These are phyloP conservation scores for Alviniconcha marisindica DNA, from an alignment of 1,140 invertebrate species.

Conservation along the genomic window DNA sequence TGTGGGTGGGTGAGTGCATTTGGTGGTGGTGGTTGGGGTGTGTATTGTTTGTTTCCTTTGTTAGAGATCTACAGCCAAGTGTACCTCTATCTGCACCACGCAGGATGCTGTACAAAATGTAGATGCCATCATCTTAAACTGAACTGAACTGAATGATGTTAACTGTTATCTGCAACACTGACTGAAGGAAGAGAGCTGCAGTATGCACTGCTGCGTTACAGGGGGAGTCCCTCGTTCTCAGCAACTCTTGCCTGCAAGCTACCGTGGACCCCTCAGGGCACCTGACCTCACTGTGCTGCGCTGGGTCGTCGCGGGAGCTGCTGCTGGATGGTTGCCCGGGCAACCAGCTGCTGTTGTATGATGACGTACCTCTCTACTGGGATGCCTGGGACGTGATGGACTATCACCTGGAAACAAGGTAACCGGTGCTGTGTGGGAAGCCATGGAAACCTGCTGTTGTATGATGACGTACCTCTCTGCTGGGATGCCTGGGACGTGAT, in stretches of 20 bases:
- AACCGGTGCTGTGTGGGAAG: slow-evolving; percentile 30
- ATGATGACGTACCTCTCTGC: slow-evolving; percentile 79
- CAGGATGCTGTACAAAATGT: too few relatives aligned
- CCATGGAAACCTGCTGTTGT: slow-evolving; percentile 76
- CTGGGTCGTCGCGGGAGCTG: background rate
- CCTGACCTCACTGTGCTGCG: slow-evolving; percentile 36
- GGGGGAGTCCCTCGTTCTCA: slow-evolving; percentile 45
- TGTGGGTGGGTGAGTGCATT: too few relatives aligned
- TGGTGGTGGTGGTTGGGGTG: too few relatives aligned
- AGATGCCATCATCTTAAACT: too few relatives aligned
- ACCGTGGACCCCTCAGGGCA: slow-evolving; percentile 53
- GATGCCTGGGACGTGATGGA: slow-evolving; percentile 82
- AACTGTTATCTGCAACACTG: background rate
- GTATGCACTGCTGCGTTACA: too few relatives aligned
- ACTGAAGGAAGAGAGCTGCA: too few relatives aligned
- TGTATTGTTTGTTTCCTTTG: too few relatives aligned
- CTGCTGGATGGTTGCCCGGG: slow-evolving; percentile 51
- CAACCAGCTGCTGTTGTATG: slow-evolving; percentile 78
- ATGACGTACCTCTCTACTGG: slow-evolving; percentile 80
- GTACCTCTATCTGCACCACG: too few relatives aligned
- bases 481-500: slow-evolving; percentile 82
- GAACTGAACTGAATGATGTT: background rate
- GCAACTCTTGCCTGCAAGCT: slow-evolving; percentile 50
- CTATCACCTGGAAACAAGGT: slow-evolving; percentile 79
- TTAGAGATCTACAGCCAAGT: too few relatives aligned